Evolutionary conservation across 2,888 invertebrate species (phyloP).

Genomic region (Lutraria lutraria): DNA sequence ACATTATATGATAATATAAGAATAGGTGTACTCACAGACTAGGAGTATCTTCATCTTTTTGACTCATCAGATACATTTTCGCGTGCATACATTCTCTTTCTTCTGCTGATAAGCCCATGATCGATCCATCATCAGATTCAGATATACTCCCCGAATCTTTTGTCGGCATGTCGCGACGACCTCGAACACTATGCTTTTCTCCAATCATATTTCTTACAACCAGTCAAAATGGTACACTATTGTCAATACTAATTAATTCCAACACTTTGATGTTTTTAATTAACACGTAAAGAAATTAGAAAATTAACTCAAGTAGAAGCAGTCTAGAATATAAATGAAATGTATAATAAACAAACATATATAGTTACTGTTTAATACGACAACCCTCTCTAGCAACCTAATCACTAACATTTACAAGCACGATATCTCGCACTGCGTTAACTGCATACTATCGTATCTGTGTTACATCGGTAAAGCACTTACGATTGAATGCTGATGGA

Average conservation of each 20-base stretch:
- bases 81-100: conserved; percentile 74
- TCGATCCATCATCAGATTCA: conserved; percentile 63
- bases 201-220: conserved; percentile 40
- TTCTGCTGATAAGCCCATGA: conserved; percentile 51
- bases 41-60: conserved; percentile 53
- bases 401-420: neutral
- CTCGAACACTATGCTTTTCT: conserved; percentile 62
- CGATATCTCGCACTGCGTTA: neutral
- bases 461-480: neutral
- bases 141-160: conserved; percentile 54
- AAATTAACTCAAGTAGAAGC: neutral
- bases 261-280: neutral
- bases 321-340: neutral
- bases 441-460: neutral
- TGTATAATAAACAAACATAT: neutral
- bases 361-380: neutral
- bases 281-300: neutral
- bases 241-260: neutral
- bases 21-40: conserved; percentile 72
- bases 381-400: conserved; percentile 20
- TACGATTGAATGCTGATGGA: neutral
- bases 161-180: conserved; percentile 63
- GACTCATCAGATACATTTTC: conserved; percentile 73
- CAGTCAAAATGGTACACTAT: too few species aligned
- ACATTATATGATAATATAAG: too few species aligned